A percentile compares a stretch with the other conserved stretches of the same genome.
Conservation (phyloP, 2,888 invertebrate genomes). For the Eudasyphora cyanicolor region DNA sequence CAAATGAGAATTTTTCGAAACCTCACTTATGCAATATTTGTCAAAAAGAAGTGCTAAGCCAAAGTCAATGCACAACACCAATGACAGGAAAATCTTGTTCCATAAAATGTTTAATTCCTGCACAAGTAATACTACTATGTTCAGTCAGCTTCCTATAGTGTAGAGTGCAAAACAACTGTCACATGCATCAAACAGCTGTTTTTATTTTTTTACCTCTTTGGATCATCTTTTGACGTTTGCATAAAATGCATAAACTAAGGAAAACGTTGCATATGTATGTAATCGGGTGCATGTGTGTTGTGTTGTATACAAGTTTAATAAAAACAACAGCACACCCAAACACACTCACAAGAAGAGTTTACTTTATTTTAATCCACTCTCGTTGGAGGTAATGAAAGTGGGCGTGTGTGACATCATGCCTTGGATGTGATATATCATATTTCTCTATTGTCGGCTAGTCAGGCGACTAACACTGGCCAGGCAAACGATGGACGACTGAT, state of each 20-base stretch:
- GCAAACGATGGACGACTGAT: neutral
- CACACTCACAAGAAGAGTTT: slow-evolving; percentile 7
- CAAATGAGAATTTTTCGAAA: too few species aligned
- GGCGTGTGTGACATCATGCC: slow-evolving; percentile 66
- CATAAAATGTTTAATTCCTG: too few species aligned
- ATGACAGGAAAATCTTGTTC: too few species aligned
- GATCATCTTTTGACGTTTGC: slow-evolving; percentile 24
- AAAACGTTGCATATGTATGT: neutral
- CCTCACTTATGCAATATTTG: too few species aligned
- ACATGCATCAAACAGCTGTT: slow-evolving; percentile 56
- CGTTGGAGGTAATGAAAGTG: slow-evolving; percentile 56
- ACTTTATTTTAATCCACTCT: slow-evolving; percentile 55
- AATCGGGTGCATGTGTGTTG: neutral
- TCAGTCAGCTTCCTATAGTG: neutral
- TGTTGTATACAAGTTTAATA: neutral
- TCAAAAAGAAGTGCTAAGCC: too few species aligned
- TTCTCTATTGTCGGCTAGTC: slow-evolving; percentile 49
- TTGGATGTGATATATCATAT: slow-evolving; percentile 53
- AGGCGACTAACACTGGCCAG: neutral
- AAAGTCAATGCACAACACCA: too few species aligned
- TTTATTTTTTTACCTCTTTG: neutral
- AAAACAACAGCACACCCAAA: neutral
- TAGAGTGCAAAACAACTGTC: slow-evolving; percentile 23
- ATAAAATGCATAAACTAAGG: slow-evolving; percentile 46
- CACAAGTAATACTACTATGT: neutral